Conservation (phyloP, 2,113 vertebrate genomes). For the Nyctibius bracteatus region DNA sequence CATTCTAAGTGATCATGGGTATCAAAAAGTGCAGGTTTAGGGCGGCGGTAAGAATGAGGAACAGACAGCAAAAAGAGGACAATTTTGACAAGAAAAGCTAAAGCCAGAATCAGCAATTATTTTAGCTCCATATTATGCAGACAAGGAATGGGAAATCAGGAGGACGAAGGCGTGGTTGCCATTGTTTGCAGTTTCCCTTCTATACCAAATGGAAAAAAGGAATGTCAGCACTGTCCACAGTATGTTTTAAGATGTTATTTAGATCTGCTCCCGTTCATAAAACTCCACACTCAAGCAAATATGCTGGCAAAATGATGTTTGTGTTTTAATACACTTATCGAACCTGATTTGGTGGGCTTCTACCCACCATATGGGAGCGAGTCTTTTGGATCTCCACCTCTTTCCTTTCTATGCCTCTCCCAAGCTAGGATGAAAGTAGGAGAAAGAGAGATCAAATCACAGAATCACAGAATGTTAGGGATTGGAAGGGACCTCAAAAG, state of each 20-base stretch:
- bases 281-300: background rate
- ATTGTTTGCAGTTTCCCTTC: conserved; percentile 31
- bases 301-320: background rate
- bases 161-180: conserved; percentile 12
- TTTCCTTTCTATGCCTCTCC: background rate
- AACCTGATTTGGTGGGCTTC: background rate
- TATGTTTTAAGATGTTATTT: background rate
- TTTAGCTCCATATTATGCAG: background rate
- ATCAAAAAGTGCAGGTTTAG: background rate
- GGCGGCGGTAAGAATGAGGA: background rate
- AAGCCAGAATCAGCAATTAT: background rate
- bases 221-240: background rate
- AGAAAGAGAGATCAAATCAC: background rate
- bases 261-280: background rate
- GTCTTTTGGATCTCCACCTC: background rate
- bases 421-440: background rate
- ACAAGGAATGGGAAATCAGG: background rate
- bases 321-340: background rate
- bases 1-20: background rate
- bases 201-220: background rate
- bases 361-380: background rate
- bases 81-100: background rate
- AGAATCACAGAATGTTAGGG: too few relatives aligned
- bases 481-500: too few relatives aligned
- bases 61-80: conserved; percentile 3